These are phyloP conservation scores for Apamea epomidion DNA, from an alignment of 2,888 invertebrate genomes.

Conservation along the genomic window DNA sequence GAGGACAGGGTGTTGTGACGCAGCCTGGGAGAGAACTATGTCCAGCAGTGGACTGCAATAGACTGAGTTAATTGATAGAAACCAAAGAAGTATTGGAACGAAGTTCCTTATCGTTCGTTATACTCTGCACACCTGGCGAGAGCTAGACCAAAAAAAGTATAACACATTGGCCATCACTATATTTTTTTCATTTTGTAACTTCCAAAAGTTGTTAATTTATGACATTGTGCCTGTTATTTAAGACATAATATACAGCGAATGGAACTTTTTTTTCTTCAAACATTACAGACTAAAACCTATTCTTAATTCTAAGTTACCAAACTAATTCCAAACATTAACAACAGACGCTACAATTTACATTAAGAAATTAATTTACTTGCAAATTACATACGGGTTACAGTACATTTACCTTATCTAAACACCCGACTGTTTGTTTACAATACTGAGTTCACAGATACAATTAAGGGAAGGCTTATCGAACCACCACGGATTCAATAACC, in stretches of 20 bases:
- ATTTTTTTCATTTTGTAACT: not conserved
- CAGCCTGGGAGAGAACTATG: too few relatives aligned
- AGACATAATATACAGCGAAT: not conserved
- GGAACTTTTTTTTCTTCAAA: not conserved
- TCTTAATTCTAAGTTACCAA: not conserved
- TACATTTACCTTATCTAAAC: constrained; percentile 42
- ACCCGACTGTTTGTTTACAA: constrained; percentile 54
- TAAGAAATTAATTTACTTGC: constrained; percentile 45
- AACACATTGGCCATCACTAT: not conserved
- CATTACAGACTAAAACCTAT: not conserved
- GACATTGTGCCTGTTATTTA: not conserved
- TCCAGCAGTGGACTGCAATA: too few relatives aligned
- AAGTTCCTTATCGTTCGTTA: not conserved
- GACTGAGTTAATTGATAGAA: too few relatives aligned
- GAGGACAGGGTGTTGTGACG: too few relatives aligned
- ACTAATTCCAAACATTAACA: constrained; percentile 18
- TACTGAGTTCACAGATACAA: constrained; percentile 55
- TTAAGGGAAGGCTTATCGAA: constrained; percentile 64
- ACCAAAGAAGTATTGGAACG: not conserved
- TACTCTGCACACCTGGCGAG: not conserved
- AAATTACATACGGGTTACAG: constrained; percentile 39
- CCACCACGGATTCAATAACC: constrained; percentile 65
- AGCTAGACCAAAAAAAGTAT: not conserved
- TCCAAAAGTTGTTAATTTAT: not conserved
- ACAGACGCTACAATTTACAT: constrained; percentile 7